These are phyloP conservation scores for Glandiceps talaboti DNA, from an alignment of 53 echinoderm and acorn worm genomes.

Conservation along the genomic window DNA sequence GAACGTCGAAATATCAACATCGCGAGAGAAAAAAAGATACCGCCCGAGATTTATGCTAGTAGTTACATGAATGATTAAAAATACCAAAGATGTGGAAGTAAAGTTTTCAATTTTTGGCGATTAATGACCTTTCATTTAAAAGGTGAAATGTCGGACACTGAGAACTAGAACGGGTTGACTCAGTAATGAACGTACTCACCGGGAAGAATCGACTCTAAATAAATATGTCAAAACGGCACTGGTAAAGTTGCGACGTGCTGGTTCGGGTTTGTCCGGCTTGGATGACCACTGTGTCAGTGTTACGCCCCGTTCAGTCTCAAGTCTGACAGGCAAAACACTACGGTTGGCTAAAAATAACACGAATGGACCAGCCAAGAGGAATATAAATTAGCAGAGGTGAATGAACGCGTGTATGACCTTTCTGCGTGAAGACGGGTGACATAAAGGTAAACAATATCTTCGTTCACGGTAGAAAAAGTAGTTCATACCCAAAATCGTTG, in stretches of 20 bases:
- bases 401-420: not conserved
- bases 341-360: not conserved
- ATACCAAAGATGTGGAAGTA: no score
- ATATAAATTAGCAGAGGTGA: not conserved
- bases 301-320: conserved; percentile 4
- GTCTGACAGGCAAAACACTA: not conserved
- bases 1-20: no score
- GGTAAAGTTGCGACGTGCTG: conserved; percentile 9
- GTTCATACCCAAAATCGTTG: not conserved
- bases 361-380: not conserved
- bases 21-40: no score
- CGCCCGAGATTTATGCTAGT: no score
- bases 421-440: not conserved
- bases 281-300: conserved; percentile 32
- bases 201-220: not conserved
- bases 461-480: not conserved
- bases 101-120: no score
- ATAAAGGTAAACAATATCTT: not conserved
- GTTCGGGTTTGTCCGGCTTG: conserved; percentile 1
- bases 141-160: not conserved
- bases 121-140: not conserved
- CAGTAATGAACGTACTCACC: no score
- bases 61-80: no score
- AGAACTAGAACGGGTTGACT: not conserved
- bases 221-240: not conserved